Percentiles rank a stretch among this genome's conserved stretches.
Evolutionary conservation across 2,888 invertebrate genomes (phyloP).

Genomic region (Lycocerus yunnanus): DNA sequence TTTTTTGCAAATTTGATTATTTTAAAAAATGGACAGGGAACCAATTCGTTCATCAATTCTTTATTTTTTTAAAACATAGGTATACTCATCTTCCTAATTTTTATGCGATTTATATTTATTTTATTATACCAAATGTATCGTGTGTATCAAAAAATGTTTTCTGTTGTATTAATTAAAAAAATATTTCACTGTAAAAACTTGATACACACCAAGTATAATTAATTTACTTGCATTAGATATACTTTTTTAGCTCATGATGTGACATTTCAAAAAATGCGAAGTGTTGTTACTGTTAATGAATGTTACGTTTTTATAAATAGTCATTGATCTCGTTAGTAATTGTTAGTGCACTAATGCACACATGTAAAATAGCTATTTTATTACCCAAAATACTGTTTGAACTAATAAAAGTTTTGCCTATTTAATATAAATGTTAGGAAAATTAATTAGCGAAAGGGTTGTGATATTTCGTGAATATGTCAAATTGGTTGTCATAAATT

Average conservation of each 20-base stretch:
- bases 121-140: neutral
- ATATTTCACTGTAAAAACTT: neutral
- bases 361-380: neutral
- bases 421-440: neutral
- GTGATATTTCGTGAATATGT: neutral
- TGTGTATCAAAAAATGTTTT: neutral
- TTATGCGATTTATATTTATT: neutral
- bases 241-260: slow-evolving; percentile 1
- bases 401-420: neutral
- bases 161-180: no score
- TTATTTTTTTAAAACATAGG: neutral
- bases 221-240: slow-evolving; percentile 1
- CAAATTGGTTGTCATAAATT: neutral
- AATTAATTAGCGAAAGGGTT: neutral
- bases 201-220: neutral
- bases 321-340: slow-evolving; percentile 50
- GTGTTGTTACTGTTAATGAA: slow-evolving; percentile 40
- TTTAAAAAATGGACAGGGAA: neutral
- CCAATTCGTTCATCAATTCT: neutral
- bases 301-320: slow-evolving; percentile 44
- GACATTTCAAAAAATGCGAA: slow-evolving; percentile 13
- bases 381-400: neutral
- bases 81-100: neutral
- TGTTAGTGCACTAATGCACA: slow-evolving; percentile 18
- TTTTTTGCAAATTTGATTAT: neutral